A percentile compares a stretch with the other conserved stretches of the same genome.
Conservation (phyloP, 2,888 invertebrate genomes). For the Polydrusus cervinus region DNA sequence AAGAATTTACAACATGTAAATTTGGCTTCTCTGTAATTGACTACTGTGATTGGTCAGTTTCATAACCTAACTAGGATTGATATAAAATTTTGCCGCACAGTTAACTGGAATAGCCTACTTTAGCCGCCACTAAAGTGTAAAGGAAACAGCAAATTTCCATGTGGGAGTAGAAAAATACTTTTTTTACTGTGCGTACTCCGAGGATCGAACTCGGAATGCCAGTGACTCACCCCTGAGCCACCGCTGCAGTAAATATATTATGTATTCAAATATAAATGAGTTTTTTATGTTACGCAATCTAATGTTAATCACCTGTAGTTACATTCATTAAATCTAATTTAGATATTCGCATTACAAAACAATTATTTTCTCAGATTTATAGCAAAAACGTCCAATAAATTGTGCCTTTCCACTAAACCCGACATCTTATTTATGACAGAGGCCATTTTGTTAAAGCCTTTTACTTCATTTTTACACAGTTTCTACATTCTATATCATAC, state of each 20-base stretch:
- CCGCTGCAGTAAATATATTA: not conserved
- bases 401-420: conserved; percentile 10
- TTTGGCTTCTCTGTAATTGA: too few relatives aligned
- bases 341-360: conserved; percentile 8
- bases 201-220: too few relatives aligned
- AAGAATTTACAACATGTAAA: too few relatives aligned
- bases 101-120: too few relatives aligned
- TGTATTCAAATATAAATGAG: not conserved
- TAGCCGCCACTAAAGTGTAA: too few relatives aligned
- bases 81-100: too few relatives aligned
- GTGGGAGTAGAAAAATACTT: too few relatives aligned
- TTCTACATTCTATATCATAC: conserved; percentile 23
- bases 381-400: conserved; percentile 16
- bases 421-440: conserved; percentile 19
- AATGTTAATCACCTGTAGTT: conserved; percentile 3
- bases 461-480: conserved; percentile 25
- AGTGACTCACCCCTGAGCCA: too few relatives aligned
- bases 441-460: conserved; percentile 18
- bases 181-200: too few relatives aligned
- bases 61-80: too few relatives aligned
- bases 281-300: not conserved
- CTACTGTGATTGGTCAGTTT: too few relatives aligned
- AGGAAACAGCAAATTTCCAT: too few relatives aligned
- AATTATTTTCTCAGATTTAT: conserved; percentile 28
- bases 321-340: conserved; percentile 1